phyloP scores from a whole-genome alignment of 2,888 invertebrate species.

The Drosophila algonquin region DNA sequence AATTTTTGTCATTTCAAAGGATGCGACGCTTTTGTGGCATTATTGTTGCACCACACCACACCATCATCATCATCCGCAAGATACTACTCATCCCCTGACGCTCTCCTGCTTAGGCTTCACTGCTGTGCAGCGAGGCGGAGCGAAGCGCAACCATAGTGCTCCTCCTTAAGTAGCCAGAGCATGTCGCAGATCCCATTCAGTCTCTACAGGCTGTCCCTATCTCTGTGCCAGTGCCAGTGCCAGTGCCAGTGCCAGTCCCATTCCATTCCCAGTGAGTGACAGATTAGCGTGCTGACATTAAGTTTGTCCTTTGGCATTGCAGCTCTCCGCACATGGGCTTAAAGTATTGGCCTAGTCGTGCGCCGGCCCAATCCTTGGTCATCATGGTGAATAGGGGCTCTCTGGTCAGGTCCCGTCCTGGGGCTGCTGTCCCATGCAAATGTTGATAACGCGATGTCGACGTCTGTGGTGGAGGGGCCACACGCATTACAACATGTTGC shows the following conservation, averaged over 20 bases:
- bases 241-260: constrained; percentile 1
- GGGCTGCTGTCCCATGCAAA: constrained; percentile 22
- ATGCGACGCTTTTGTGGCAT: constrained; percentile 53
- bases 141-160: constrained; percentile 18
- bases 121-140: constrained; percentile 46
- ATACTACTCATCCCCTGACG: not conserved
- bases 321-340: constrained; percentile 25
- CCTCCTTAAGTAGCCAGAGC: constrained; percentile 43
- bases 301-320: constrained; percentile 46
- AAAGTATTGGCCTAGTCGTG: constrained; percentile 38
- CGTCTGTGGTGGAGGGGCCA: not conserved
- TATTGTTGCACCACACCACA: constrained; percentile 51
- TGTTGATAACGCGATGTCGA: constrained; percentile 41
- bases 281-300: constrained; percentile 71
- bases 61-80: not conserved
- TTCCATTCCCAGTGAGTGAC: constrained; percentile 45
- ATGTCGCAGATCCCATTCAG: constrained; percentile 18
- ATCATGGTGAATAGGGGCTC: constrained; percentile 5
- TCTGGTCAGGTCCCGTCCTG: not conserved
- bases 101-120: constrained; percentile 17
- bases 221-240: not conserved
- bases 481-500: constrained; percentile 71
- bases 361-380: constrained; percentile 8
- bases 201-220: not conserved
- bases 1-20: constrained; percentile 69